Conservation (phyloP, 2,888 invertebrate genomes). For the Dasypogon diadema region DNA sequence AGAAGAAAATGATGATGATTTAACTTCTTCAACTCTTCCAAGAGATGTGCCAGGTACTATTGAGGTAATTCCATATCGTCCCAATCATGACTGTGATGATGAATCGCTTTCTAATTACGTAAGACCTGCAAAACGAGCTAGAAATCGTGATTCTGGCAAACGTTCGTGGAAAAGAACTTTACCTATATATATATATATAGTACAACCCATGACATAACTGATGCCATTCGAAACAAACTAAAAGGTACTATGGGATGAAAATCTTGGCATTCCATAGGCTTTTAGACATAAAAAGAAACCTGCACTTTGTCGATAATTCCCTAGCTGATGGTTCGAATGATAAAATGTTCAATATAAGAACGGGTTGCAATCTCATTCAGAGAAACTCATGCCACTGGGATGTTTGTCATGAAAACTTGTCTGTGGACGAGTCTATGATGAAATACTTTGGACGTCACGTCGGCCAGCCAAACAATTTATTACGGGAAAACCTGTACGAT, state of each 20-base stretch:
- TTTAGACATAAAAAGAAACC: slow-evolving; percentile 49
- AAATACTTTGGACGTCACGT: neutral
- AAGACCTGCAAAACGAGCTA: neutral
- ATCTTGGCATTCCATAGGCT: slow-evolving; percentile 59
- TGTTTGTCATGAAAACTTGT: no score
- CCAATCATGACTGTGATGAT: neutral
- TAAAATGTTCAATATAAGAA: slow-evolving; percentile 21
- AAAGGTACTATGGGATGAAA: slow-evolving; percentile 57
- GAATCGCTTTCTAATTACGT: neutral
- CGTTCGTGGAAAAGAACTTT: neutral
- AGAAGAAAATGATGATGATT: no score
- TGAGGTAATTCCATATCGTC: neutral
- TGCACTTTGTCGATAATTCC: slow-evolving; percentile 35
- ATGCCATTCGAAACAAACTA: neutral
- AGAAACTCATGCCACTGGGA: slow-evolving; percentile 19
- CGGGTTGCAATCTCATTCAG: neutral
- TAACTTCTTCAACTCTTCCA: neutral
- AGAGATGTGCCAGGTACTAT: neutral
- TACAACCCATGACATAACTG: neutral
- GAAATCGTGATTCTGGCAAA: neutral
- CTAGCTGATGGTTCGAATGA: slow-evolving; percentile 1
- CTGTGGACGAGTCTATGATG: neutral
- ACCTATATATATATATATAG: slow-evolving; percentile 5
- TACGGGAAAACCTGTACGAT: slow-evolving; percentile 16
- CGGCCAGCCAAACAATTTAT: slow-evolving; percentile 14